Evolutionary conservation across 1,140 invertebrate species (phyloP), one percentile per base, ranked within the genome.

Genomic region (Heliconius melpomene): DNA sequence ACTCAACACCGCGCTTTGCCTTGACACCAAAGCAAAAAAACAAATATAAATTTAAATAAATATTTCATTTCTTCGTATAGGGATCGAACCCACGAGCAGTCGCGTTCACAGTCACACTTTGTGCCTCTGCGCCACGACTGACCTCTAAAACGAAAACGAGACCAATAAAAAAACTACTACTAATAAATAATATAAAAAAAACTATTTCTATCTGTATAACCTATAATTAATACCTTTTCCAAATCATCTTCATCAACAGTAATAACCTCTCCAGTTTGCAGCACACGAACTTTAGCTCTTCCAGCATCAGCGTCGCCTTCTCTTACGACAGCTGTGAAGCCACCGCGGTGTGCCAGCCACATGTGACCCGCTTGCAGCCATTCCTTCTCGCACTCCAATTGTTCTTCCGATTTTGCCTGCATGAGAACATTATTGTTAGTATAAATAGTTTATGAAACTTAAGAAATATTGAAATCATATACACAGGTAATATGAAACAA

Each of bases 231-330:
- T 50, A 97, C 96, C 95, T 98, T 98, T 91, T 98, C 98, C 73
- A 99, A 95, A 87, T 99, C 98, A 93, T 99, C 98, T 93, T 99
- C 98, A 91, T 99, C 98, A 9, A 99, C 98, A 57, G 96, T 96
- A 32, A 98, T 91, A 23, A 97, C 94, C 86, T 98, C 97, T 2
- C 96, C 97, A 79, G 96, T 97, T 76, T 96, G 95, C 78, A 98
- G 95, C 26, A 99, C 93, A n/a, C 96, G 95, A 11, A 99, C 96
- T 71, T 95, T 95, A 9, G 97, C 93, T 85, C 97, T 97, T 32
- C 97, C 97, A 32, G 96, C 95, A 57, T 95, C 95, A 8, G 90
- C 89, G 46, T 92, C 91, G 9, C 87, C 90, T 52, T 93, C 90
- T 84, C 97, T 96, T 76, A 97, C 95, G 3, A 97, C 97, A 0